Conservation (phyloP, 2,888 invertebrate species). For the Laspeyria flexula region DNA sequence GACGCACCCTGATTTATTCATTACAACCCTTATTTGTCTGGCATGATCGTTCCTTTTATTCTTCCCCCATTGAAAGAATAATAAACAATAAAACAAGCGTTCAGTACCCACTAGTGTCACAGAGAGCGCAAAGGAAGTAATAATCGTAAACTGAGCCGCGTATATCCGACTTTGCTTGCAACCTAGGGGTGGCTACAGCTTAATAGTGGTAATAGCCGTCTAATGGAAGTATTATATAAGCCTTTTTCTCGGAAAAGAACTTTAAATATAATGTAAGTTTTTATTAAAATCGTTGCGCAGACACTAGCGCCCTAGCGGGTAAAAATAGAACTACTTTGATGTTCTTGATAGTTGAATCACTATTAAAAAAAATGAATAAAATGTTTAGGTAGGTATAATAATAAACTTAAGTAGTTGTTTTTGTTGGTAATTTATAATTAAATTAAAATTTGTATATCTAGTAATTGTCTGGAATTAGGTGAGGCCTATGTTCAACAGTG, state of each 20-base stretch:
- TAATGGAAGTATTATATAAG: neutral
- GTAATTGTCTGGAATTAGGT: too few relatives aligned
- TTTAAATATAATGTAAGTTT: neutral
- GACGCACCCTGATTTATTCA: conserved; percentile 20
- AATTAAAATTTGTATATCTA: too few relatives aligned
- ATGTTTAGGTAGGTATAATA: too few relatives aligned
- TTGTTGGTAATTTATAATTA: too few relatives aligned
- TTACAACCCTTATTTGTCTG: conserved; percentile 40
- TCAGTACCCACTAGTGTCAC: conserved; percentile 54
- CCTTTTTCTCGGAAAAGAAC: neutral
- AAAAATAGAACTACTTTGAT: neutral
- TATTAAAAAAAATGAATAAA: neutral
- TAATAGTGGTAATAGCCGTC: conserved; percentile 7
- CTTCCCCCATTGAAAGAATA: conserved; percentile 50
- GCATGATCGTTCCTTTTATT: conserved; percentile 47
- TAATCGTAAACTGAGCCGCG: conserved; percentile 73
- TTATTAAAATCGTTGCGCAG: neutral
- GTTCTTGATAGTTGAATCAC: neutral
- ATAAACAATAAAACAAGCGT: conserved; percentile 61
- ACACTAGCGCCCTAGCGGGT: neutral
- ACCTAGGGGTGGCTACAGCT: conserved; percentile 30
- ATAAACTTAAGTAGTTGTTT: too few relatives aligned
- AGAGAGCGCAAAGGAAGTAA: conserved; percentile 67
- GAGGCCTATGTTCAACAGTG: too few relatives aligned
- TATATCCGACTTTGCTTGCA: conserved; percentile 64